Conservation (phyloP, 2,113 vertebrate species). For the Psephotus haematonotus region DNA sequence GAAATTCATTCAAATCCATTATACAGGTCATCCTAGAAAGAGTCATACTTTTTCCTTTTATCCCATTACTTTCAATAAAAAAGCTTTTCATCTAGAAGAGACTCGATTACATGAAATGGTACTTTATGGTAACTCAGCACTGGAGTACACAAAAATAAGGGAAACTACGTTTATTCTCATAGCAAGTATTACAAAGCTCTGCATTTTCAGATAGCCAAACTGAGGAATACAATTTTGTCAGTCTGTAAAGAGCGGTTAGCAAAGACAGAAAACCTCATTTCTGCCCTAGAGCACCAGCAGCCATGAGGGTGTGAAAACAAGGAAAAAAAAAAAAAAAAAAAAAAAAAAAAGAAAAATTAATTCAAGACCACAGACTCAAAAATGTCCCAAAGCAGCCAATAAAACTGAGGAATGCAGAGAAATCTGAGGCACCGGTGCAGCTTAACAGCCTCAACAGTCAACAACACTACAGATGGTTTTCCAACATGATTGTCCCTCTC, state of each 20-base stretch:
- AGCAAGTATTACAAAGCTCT: background rate
- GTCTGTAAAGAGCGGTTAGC: background rate
- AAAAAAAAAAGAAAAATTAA: background rate
- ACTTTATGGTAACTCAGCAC: background rate
- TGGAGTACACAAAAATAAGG: background rate
- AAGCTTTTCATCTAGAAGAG: background rate
- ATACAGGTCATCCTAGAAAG: background rate
- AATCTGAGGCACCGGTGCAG: rapidly evolving
- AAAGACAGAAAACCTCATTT: background rate
- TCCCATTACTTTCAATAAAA: background rate
- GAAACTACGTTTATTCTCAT: background rate
- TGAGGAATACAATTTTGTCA: background rate
- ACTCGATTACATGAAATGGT: background rate
- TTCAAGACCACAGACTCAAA: background rate
- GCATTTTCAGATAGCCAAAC: background rate
- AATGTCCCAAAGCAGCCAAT: background rate
- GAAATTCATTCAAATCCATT: background rate
- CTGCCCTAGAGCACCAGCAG: background rate
- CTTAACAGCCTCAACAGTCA: background rate
- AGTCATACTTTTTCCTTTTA: background rate
- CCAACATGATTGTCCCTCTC: background rate
- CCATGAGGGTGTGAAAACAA: background rate
- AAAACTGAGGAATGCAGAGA: background rate
- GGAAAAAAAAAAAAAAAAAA: too few relatives aligned
- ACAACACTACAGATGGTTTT: background rate